Conservation (phyloP, 2,797 vertebrate species). For the Ctenopoma multispine region DNA sequence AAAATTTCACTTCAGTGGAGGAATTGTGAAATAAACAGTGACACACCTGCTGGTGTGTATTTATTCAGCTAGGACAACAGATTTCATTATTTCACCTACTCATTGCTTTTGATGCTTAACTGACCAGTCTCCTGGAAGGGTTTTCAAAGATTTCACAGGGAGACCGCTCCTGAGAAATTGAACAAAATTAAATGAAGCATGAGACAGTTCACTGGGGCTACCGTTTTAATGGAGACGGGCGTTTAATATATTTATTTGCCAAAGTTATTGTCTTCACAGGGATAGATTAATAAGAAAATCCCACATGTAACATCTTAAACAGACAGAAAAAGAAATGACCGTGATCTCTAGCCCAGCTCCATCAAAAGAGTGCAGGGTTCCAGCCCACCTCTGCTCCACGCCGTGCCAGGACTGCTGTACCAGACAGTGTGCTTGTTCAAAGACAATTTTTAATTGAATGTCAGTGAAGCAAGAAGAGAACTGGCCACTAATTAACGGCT, state of each 20-base stretch:
- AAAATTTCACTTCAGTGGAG: slow-evolving; percentile 19
- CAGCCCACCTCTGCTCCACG: slow-evolving; percentile 75
- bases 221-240: slow-evolving; percentile 72
- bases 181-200: slow-evolving; percentile 75
- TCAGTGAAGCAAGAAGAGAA: slow-evolving; percentile 98
- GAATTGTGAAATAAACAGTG: slow-evolving; percentile 18
- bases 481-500: slow-evolving; percentile 99
- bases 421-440: slow-evolving; percentile 97
- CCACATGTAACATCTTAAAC: slow-evolving; percentile 84
- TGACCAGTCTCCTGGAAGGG: slow-evolving; percentile 72
- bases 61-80: slow-evolving; percentile 54
- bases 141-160: slow-evolving; percentile 73
- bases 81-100: slow-evolving; percentile 68
- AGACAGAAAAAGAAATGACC: slow-evolving; percentile 67
- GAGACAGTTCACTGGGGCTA: slow-evolving; percentile 65
- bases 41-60: slow-evolving; percentile 43
- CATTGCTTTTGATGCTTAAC: slow-evolving; percentile 68
- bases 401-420: slow-evolving; percentile 75
- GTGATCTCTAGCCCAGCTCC: slow-evolving; percentile 80
- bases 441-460: slow-evolving; percentile 99
- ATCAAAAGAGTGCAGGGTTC: slow-evolving; percentile 87
- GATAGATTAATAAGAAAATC: slow-evolving; percentile 73
- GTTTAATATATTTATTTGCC: slow-evolving; percentile 77
- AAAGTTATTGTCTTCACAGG: slow-evolving; percentile 64
- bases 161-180: slow-evolving; percentile 70